Evolutionary conservation across 1,140 invertebrate species (phyloP).

Genomic region (Tetramorium parvispinum): DNA sequence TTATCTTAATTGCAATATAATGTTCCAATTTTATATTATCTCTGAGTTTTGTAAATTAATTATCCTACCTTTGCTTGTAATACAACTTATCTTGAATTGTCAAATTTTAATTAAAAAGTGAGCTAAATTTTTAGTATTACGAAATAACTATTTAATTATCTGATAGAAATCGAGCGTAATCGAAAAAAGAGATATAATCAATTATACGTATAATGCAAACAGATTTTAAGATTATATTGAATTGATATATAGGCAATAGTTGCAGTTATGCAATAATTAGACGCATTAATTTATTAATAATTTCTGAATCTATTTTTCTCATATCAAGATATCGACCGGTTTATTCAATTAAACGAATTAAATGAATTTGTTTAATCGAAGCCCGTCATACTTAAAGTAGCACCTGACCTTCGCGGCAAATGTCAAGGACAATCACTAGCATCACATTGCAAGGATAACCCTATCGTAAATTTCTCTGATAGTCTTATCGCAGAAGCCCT

Average conservation of each 20-base stretch:
- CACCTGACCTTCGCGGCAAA: conserved; percentile 41
- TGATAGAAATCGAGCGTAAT: conserved; percentile 12
- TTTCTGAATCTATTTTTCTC: not conserved
- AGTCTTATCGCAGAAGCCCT: conserved; percentile 5
- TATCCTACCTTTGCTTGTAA: not conserved
- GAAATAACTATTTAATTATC: not conserved
- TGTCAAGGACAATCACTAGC: conserved; percentile 24
- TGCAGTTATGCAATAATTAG: not conserved
- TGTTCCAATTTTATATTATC: not conserved
- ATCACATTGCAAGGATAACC: not conserved
- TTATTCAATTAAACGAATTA: not conserved
- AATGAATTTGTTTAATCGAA: not conserved
- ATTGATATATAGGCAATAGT: not conserved
- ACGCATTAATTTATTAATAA: conserved; percentile 10
- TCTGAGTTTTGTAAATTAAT: conserved; percentile 6
- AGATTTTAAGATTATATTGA: not conserved
- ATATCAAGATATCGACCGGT: not conserved
- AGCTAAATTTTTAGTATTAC: not conserved
- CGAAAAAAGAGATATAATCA: not conserved
- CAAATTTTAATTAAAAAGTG: not conserved
- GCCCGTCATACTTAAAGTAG: not conserved
- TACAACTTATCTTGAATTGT: not conserved
- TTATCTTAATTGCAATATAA: not conserved
- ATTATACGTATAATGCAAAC: not conserved
- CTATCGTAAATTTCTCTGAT: conserved; percentile 15